phyloP scores from a whole-genome alignment of 2,113 vertebrate species.

The Scomber scombrus region DNA sequence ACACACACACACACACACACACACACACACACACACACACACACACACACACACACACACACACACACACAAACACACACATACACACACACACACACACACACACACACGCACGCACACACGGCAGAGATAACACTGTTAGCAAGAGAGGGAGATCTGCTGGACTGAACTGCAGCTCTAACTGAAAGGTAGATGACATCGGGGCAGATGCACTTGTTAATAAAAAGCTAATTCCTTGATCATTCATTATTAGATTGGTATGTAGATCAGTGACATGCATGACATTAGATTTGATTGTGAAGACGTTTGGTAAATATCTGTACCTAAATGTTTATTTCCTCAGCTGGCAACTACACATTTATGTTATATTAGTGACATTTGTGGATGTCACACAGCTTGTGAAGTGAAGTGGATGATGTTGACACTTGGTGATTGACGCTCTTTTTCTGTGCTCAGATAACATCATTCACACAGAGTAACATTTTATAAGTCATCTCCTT shows the following conservation, averaged over 20 bases:
- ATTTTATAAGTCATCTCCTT: slow-evolving; percentile 49
- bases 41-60: slow-evolving; percentile 18
- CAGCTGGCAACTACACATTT: background rate
- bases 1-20: slow-evolving; percentile 1
- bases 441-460: slow-evolving; percentile 44
- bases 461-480: slow-evolving; percentile 44
- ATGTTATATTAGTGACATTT: slow-evolving; percentile 55
- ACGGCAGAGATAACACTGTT: slow-evolving; percentile 4
- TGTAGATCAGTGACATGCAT: slow-evolving; percentile 1
- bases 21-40: background rate
- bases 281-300: background rate
- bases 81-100: slow-evolving; percentile 21
- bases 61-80: background rate
- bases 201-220: background rate
- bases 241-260: slow-evolving; percentile 24
- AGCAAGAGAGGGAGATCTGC: background rate
- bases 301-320: background rate
- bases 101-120: background rate
- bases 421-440: slow-evolving; percentile 58
- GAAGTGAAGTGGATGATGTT: slow-evolving; percentile 55
- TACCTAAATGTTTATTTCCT: background rate
- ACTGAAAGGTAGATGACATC: slow-evolving; percentile 15
- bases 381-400: slow-evolving; percentile 53
- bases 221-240: slow-evolving; percentile 13
- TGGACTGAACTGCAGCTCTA: background rate